A percentile compares a stretch with the other conserved stretches of the same genome.
Evolutionary conservation across 2,888 invertebrate species (phyloP).

Genomic region (Ormyrus pomaceus): DNA sequence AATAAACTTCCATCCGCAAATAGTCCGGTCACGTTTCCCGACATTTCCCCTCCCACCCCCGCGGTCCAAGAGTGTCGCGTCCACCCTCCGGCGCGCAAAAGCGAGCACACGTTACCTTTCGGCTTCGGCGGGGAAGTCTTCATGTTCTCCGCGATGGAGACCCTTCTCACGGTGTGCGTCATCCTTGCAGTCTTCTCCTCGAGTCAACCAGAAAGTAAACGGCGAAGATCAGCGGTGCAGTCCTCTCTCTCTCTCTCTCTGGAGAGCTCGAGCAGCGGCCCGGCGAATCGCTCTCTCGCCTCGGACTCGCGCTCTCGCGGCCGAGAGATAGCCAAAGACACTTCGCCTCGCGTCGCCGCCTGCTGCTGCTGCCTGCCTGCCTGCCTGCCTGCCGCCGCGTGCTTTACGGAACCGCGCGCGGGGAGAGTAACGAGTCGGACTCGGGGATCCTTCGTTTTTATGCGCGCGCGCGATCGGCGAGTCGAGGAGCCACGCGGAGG

Average conservation of each 20-base stretch:
- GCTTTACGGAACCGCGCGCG: background rate
- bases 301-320: background rate
- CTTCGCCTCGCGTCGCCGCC: background rate
- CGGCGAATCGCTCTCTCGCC: background rate
- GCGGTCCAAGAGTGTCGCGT: background rate
- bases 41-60: no score
- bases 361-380: slow-evolving; percentile 6
- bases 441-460: slow-evolving; percentile 49
- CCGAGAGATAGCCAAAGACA: no score
- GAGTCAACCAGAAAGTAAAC: background rate
- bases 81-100: background rate
- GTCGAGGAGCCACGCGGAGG: background rate
- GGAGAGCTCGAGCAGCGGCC: background rate
- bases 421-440: slow-evolving; percentile 36
- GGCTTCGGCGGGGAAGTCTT: slow-evolving; percentile 65
- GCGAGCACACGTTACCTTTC: slow-evolving; percentile 63
- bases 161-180: slow-evolving; percentile 63
- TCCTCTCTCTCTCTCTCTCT: background rate
- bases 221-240: background rate
- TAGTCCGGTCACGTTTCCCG: no score
- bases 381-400: background rate
- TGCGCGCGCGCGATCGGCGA: slow-evolving; percentile 36
- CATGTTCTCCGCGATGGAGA: slow-evolving; percentile 70
- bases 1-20: no score
- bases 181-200: slow-evolving; percentile 57